Base-by-base conservation (phyloP, 2,888 invertebrate genomes). In the Leptura quadrifasciata region DNA sequence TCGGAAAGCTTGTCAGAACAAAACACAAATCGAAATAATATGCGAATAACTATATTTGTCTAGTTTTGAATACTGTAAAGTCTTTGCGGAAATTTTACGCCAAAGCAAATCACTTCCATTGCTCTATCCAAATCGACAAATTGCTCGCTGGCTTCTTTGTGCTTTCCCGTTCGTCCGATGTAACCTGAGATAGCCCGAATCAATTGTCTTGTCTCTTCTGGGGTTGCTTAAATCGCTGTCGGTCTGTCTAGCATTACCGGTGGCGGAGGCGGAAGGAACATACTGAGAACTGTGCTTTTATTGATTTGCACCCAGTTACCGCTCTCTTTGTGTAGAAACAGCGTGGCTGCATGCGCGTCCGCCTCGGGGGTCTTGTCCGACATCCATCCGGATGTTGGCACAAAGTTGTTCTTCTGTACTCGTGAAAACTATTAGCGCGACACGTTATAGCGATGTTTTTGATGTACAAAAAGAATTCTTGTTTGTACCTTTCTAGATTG, bases 281-380 rank as follows among this genome's bases (percentile, higher is more conserved):
- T 55, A 57, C 60, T 20, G 69, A 75, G 65, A 61, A 63, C 64
- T 64, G 61, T 67, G 64, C 77, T 79, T 79, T 79, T 79, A 79
- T 79, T 70, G 79, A 79, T 79, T 79, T 64, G 77, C 74, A 61
- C 75, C 60, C 75, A 55, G 64, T 72, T 74, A 64, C 68, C 72
- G 74, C 72, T 74, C 67, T 74, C 74, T 78, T 78, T 76, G 78
- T 75, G 75, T 72, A 35, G 60, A 67, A 64, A 67, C 52, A 64
- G 63, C 35, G 54, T 18, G 58, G 68, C 60, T 35, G 55, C 31
- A 64, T 27, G 67, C 55, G 74, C 67, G 68, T 9, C 74, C 74
- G 52, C 67, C 57, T 15, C 65, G 64, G 70, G 63, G 58, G 55
- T 52, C 57, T 12, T 58, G 24, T 63, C 55, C 60, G 55, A 61